These are phyloP conservation scores for Cricetomys ansorgei DNA, from an alignment of 2,113 vertebrate genomes.

Conservation along the genomic window DNA sequence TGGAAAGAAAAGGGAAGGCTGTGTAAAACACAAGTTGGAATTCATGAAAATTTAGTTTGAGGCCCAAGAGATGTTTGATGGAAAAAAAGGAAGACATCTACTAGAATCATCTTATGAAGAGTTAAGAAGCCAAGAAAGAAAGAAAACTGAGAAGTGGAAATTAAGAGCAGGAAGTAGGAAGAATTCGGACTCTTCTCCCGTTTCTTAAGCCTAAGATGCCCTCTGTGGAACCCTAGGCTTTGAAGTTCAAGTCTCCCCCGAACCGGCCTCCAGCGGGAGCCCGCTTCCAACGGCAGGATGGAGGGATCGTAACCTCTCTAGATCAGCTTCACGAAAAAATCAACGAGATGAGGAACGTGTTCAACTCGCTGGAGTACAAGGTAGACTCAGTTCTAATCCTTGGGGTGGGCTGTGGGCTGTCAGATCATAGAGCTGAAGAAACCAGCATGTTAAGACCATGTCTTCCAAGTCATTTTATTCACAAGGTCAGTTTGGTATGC, in stretches of 20 bases:
- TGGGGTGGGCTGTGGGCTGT: slow-evolving; percentile 63
- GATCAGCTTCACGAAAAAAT: slow-evolving; percentile 63
- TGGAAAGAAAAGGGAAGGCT: slow-evolving; percentile 13
- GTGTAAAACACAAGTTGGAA: not conserved
- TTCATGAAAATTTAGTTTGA: slow-evolving; percentile 40
- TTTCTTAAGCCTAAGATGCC: slow-evolving; percentile 77
- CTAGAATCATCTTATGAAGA: slow-evolving; percentile 66
- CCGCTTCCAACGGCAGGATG: no score
- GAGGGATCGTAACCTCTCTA: slow-evolving; percentile 72
- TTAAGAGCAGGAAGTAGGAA: slow-evolving; percentile 59
- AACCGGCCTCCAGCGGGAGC: slow-evolving; percentile 74
- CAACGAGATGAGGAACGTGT: slow-evolving; percentile 75
- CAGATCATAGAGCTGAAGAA: slow-evolving; percentile 15
- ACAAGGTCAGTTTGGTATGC: not conserved
- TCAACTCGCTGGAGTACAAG: slow-evolving; percentile 79
- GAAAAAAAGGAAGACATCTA: slow-evolving; percentile 57
- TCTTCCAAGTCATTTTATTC: not conserved
- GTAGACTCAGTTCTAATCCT: slow-evolving; percentile 72
- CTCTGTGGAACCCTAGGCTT: slow-evolving; percentile 45
- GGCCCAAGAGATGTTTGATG: slow-evolving; percentile 25
- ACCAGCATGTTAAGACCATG: not conserved
- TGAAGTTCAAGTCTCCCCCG: not conserved
- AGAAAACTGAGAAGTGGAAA: slow-evolving; percentile 58
- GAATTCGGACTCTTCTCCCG: slow-evolving; percentile 56
- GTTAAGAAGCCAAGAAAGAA: slow-evolving; percentile 54